Evolutionary conservation across 2,797 vertebrate genomes (phyloP).

Genomic region (Danio choprae): DNA sequence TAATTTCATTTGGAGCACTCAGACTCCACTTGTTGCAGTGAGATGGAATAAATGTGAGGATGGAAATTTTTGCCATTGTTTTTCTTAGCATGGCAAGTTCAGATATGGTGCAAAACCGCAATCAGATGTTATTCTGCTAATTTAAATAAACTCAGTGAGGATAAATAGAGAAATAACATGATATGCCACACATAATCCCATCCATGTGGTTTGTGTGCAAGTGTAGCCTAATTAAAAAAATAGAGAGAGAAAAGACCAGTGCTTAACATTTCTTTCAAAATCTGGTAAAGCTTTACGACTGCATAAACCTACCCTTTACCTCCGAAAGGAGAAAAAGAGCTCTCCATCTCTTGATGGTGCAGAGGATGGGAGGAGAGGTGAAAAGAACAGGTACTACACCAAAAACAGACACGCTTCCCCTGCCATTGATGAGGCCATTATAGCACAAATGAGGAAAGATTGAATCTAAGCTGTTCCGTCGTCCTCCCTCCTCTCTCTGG

Average conservation of each 20-base stretch:
- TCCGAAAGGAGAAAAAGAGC: constrained; percentile 1
- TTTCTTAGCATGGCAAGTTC: constrained; percentile 46
- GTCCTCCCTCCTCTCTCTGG: constrained; percentile 59
- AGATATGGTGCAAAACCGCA: constrained; percentile 52
- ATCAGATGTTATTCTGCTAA: constrained; percentile 65
- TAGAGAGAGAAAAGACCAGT: not conserved
- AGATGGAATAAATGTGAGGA: constrained; percentile 45
- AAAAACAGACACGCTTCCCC: constrained; percentile 54
- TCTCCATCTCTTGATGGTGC: not conserved
- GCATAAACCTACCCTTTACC: constrained; percentile 2
- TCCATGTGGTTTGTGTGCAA: constrained; percentile 62
- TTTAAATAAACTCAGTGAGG: constrained; percentile 63
- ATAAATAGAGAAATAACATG: constrained; percentile 57
- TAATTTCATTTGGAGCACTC: constrained; percentile 37
- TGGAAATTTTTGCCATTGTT: constrained; percentile 61
- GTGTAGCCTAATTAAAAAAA: constrained; percentile 20
- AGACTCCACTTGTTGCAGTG: constrained; percentile 47
- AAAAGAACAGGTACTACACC: constrained; percentile 38
- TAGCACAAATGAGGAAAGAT: constrained; percentile 72
- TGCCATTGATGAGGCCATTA: constrained; percentile 71
- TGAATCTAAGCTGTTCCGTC: constrained; percentile 60
- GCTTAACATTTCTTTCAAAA: constrained; percentile 38
- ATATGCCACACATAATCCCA: constrained; percentile 45
- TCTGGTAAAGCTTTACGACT: not conserved
- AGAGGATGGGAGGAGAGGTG: not conserved